Conservation (phyloP, 2,797 vertebrate species). For the Gouania willdenowi region DNA sequence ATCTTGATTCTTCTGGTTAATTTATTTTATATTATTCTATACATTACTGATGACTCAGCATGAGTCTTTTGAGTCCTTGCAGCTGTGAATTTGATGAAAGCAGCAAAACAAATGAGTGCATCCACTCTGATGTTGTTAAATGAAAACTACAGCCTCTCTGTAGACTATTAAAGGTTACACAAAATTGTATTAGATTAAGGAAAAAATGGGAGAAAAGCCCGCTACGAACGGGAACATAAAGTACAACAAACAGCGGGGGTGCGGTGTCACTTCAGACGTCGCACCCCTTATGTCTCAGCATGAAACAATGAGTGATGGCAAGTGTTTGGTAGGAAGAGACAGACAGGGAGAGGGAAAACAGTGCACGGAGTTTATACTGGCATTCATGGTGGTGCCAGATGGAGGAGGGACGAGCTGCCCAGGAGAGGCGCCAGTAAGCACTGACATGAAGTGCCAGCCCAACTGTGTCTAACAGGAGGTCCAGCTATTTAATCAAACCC, state of each 20-base stretch:
- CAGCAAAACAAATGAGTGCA: background rate
- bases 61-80: constrained; percentile 21
- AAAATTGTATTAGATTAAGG: background rate
- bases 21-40: too few relatives aligned
- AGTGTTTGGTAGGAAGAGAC: constrained; percentile 32
- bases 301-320: constrained; percentile 29
- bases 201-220: background rate
- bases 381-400: constrained; percentile 71
- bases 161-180: background rate
- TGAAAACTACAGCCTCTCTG: background rate
- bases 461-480: constrained; percentile 79
- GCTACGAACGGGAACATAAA: background rate
- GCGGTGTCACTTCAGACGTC: constrained; percentile 5
- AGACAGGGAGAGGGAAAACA: constrained; percentile 38
- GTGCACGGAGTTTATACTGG: constrained; percentile 61
- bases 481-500: constrained; percentile 78
- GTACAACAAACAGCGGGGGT: background rate
- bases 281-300: constrained; percentile 1
- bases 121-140: background rate
- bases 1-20: constrained; percentile 3
- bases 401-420: constrained; percentile 66
- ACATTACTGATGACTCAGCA: constrained; percentile 17
- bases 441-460: constrained; percentile 72
- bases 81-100: too few relatives aligned
- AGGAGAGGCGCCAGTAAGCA: constrained; percentile 72